A percentile compares a stretch with the other conserved stretches of the same genome.
phyloP scores from a whole-genome alignment of 1,140 invertebrate species.

The Scaptomyza graminum region DNA sequence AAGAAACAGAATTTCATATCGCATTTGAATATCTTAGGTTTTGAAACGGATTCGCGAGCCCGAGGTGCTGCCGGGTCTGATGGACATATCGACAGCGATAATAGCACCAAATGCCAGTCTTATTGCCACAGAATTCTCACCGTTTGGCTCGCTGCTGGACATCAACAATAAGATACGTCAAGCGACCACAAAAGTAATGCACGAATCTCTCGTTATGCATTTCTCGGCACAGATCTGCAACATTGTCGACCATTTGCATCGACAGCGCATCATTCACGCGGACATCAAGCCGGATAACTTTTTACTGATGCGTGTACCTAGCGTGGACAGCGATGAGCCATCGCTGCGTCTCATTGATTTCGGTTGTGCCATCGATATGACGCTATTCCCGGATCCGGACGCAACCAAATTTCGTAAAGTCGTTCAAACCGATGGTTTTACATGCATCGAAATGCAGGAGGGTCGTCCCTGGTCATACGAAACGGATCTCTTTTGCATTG shows the following conservation, averaged over 20 bases:
- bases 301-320: constrained; percentile 87
- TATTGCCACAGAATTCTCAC: constrained; percentile 91
- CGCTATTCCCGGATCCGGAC: constrained; percentile 90
- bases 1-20: too few species aligned
- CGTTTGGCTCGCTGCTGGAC: constrained; percentile 91
- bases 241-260: constrained; percentile 94
- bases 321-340: constrained; percentile 81
- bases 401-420: constrained; percentile 90
- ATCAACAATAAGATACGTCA: constrained; percentile 90
- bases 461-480: constrained; percentile 96
- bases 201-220: constrained; percentile 90
- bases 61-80: constrained; percentile 86
- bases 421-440: constrained; percentile 89
- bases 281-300: constrained; percentile 99
- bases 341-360: constrained; percentile 93
- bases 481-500: constrained; percentile 95
- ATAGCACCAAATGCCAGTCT: constrained; percentile 91
- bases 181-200: constrained; percentile 88
- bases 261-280: constrained; percentile 96
- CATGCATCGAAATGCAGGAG: constrained; percentile 94
- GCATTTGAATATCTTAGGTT: constrained; percentile 62
- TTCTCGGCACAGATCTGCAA: constrained; percentile 95
- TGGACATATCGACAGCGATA: constrained; percentile 88
- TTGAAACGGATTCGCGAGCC: constrained; percentile 64
- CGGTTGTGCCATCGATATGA: constrained; percentile 96